Evolutionary conservation across 2,797 vertebrate species (phyloP), one percentile per base, ranked within the genome.

Genomic region (Tolypeutes matacus): DNA sequence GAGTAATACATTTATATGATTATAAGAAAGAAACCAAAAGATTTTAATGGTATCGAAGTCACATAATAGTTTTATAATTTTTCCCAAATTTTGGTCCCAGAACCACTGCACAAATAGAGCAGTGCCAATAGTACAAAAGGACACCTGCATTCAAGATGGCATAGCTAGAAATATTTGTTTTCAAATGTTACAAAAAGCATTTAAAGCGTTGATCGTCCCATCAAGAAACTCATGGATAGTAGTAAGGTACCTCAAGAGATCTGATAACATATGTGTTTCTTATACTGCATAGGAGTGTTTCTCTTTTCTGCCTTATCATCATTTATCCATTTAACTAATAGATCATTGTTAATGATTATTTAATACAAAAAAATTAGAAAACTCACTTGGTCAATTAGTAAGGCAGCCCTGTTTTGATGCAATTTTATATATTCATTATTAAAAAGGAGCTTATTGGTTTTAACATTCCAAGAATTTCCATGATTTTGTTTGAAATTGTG

Each of bases 401-500:
- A 60, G 95, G 62, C 34, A 36, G 1, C 6, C 60, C 46, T 65
- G 17, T 89, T 56, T 39, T 85, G 27, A 65, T 42, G 21, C 49
- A 49, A 13, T 25, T 62, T 72, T n/a, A 53, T 62, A 82, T 13
- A 88, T 25, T 56, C 18, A 83, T 62, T 82, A 65, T 12, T 72
- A 60, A 58, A 86, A 78, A 85, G 2, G 10, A 93, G 21, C 5
- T 73, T 70, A 7, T 72, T 46, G 3, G 77, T 78, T 80, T 94
- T 86, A 67, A 70, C 72, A 86, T 83, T 76, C 34, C 53, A 85
- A 96, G 23, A 64, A 85, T 92, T 72, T 89, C 6, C 12, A 82
- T 31, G 17, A 85, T 62, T 95, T 94, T 65, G 8, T 87, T 89
- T 75, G 56, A 87, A 95, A 93, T 3, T 81, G 34, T 92, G 7